phyloP scores from a whole-genome alignment of 2,797 vertebrate species.

The Morelia viridis region DNA sequence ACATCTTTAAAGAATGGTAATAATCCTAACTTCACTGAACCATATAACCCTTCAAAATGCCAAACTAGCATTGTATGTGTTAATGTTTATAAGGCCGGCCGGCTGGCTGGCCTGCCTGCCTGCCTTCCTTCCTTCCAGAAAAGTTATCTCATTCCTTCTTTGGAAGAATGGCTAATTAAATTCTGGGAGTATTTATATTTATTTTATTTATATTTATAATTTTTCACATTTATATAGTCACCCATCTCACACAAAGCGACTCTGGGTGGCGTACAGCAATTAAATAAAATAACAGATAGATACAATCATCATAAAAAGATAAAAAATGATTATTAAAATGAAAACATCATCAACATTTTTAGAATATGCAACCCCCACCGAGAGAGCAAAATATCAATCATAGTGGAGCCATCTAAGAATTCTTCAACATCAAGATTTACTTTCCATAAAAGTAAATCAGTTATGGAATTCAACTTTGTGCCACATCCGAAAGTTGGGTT shows the following conservation, averaged over 20 bases:
- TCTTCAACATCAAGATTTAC: not conserved
- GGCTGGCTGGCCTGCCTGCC: too few relatives aligned
- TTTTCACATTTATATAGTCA: too few relatives aligned
- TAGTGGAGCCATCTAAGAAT: too few relatives aligned
- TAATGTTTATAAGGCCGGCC: not conserved
- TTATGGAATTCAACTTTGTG: not conserved
- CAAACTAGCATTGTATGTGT: not conserved
- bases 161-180: not conserved
- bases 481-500: not conserved
- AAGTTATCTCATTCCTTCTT: not conserved
- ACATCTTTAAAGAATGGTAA: not conserved
- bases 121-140: not conserved
- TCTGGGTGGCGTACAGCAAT: too few relatives aligned
- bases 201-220: too few relatives aligned
- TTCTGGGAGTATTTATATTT: not conserved
- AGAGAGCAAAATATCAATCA: too few relatives aligned
- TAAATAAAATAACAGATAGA: too few relatives aligned
- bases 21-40: not conserved
- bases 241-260: too few relatives aligned
- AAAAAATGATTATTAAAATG: too few relatives aligned
- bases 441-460: not conserved
- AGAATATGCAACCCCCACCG: too few relatives aligned
- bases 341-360: too few relatives aligned
- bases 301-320: too few relatives aligned
- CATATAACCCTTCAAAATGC: not conserved